Evolutionary conservation across 2,797 vertebrate species (phyloP).

Genomic region (Peromyscus aztecus): DNA sequence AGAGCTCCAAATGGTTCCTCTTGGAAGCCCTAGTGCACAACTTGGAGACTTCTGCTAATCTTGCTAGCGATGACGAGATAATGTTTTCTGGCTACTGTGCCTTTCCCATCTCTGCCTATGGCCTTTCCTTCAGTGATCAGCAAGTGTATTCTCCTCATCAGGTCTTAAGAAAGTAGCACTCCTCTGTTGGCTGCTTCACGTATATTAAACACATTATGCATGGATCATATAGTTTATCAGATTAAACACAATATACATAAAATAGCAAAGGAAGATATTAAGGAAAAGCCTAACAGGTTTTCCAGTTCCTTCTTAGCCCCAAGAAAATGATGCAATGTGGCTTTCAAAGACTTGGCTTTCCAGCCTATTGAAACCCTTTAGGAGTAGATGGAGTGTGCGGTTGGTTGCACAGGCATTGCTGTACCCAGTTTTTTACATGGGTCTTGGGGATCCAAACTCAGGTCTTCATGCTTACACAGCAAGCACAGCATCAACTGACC

Average conservation of each 20-base stretch:
- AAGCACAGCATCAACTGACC: background rate
- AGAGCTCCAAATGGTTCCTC: background rate
- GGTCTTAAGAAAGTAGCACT: background rate
- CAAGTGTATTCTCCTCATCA: background rate
- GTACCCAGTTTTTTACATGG: background rate
- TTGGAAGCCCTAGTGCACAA: background rate
- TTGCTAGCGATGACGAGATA: background rate
- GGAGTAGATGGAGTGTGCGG: background rate
- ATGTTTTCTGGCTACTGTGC: background rate
- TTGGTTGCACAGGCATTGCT: background rate
- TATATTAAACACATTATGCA: background rate
- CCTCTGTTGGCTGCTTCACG: background rate
- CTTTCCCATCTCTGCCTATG: background rate
- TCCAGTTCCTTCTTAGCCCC: background rate
- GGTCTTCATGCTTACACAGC: background rate
- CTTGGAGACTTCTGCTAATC: background rate
- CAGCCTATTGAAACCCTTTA: background rate
- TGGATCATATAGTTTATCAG: background rate
- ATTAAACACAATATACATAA: background rate
- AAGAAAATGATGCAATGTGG: background rate
- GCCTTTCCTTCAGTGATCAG: background rate
- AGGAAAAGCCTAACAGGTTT: background rate
- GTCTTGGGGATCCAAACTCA: background rate
- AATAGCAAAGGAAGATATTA: background rate
- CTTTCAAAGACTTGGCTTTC: background rate